Evolutionary conservation across 1,140 invertebrate genomes (phyloP).

Genomic region (Saccostrea glomerata): DNA sequence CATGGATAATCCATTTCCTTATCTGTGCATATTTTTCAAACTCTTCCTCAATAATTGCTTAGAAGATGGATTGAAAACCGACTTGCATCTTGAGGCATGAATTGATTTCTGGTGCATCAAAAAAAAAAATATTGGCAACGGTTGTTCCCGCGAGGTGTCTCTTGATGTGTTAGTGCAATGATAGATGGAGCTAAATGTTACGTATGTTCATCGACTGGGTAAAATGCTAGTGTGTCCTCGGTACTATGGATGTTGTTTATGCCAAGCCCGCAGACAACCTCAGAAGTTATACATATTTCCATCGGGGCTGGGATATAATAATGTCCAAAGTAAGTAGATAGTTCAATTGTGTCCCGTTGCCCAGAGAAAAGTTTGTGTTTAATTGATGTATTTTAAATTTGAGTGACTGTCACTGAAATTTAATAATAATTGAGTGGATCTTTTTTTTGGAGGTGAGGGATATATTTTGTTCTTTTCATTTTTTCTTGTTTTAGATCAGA

Average conservation of each 20-base stretch:
- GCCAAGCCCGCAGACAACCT: neutral
- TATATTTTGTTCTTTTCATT: too few species aligned
- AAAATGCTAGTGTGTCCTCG: constrained; percentile 35
- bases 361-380: neutral
- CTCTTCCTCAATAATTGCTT: neutral
- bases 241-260: constrained; percentile 10
- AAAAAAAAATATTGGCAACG: constrained; percentile 16
- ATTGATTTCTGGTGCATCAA: constrained; percentile 12
- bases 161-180: neutral
- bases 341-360: neutral
- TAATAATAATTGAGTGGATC: neutral
- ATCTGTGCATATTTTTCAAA: neutral
- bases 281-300: constrained; percentile 15
- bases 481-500: too few species aligned
- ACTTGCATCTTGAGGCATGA: constrained; percentile 7
- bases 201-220: constrained; percentile 3
- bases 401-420: neutral
- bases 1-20: neutral
- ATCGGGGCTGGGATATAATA: neutral
- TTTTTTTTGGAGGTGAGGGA: too few species aligned
- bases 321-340: neutral
- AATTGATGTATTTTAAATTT: neutral
- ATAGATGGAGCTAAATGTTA: constrained; percentile 17
- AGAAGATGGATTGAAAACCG: constrained; percentile 11
- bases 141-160: neutral